These are phyloP conservation scores for Propsilocerus akamusi DNA, from an alignment of 1,140 invertebrate genomes.

Conservation along the genomic window DNA sequence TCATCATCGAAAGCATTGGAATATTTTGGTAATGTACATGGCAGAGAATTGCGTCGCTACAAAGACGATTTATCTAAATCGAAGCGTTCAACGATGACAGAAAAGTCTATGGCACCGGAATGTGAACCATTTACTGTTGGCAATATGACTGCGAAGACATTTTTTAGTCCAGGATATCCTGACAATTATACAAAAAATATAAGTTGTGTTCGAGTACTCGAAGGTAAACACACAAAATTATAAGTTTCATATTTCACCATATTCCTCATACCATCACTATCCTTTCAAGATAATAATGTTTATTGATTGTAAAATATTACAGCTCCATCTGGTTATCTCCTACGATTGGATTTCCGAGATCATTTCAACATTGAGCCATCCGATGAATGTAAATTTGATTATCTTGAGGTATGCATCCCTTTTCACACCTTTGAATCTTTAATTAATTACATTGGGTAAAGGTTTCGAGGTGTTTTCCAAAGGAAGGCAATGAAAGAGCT, in stretches of 20 bases:
- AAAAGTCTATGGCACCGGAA: neutral
- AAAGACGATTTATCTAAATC: neutral
- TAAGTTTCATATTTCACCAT: constrained; percentile 5
- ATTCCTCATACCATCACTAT: neutral
- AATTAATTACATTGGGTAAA: neutral
- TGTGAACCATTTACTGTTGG: constrained; percentile 28
- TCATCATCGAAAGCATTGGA: neutral
- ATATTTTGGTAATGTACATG: neutral
- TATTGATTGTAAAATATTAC: constrained; percentile 22
- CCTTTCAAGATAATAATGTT: neutral
- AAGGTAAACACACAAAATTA: constrained; percentile 31
- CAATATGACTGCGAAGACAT: constrained; percentile 34
- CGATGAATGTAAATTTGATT: constrained; percentile 61
- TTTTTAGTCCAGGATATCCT: constrained; percentile 57
- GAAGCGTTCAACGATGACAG: neutral
- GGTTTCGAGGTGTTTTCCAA: constrained; percentile 6
- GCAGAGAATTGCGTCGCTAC: neutral
- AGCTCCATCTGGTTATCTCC: constrained; percentile 53
- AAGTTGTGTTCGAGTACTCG: constrained; percentile 46
- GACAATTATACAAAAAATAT: constrained; percentile 47
- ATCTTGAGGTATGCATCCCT: constrained; percentile 48
- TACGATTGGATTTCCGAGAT: constrained; percentile 67
- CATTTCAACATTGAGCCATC: constrained; percentile 58
- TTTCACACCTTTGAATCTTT: no score
- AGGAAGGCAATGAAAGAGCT: constrained; percentile 2